phyloP scores from a whole-genome alignment of 2,888 invertebrate species.

The Lochmaea crataegi region DNA sequence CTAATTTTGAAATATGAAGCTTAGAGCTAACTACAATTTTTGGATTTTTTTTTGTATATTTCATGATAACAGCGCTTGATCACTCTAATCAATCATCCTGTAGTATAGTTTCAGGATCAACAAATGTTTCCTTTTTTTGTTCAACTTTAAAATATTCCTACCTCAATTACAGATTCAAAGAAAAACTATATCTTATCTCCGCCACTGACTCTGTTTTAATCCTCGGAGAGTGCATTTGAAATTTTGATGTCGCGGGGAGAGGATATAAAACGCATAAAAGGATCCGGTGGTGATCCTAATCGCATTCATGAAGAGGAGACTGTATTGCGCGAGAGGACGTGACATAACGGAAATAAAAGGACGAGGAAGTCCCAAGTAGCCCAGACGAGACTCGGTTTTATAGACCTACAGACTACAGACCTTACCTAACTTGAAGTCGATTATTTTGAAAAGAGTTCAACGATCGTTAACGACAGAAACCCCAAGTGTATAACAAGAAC shows the following conservation, averaged over 20 bases:
- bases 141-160: too few species aligned
- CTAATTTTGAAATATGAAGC: too few species aligned
- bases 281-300: slow-evolving; percentile 38
- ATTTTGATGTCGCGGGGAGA: slow-evolving; percentile 28
- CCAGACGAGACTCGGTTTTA: slow-evolving; percentile 26
- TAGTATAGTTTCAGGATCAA: too few species aligned
- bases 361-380: slow-evolving; percentile 40
- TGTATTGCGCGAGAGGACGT: slow-evolving; percentile 29
- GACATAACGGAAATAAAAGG: slow-evolving; percentile 41
- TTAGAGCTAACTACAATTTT: too few species aligned
- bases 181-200: not conserved
- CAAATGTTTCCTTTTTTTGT: too few species aligned
- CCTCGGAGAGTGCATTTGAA: slow-evolving; percentile 18
- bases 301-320: slow-evolving; percentile 34
- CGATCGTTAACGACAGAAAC: slow-evolving; percentile 20
- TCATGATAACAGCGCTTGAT: too few species aligned
- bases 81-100: too few species aligned
- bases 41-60: too few species aligned
- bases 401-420: too few species aligned
- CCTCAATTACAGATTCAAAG: not conserved
- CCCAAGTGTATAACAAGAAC: not conserved
- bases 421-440: slow-evolving; percentile 35
- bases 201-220: slow-evolving; percentile 23
- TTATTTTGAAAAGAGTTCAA: slow-evolving; percentile 33
- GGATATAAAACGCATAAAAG: slow-evolving; percentile 39